Conservation (phyloP, 2,113 vertebrate species). For the Lasiurus cinereus region DNA sequence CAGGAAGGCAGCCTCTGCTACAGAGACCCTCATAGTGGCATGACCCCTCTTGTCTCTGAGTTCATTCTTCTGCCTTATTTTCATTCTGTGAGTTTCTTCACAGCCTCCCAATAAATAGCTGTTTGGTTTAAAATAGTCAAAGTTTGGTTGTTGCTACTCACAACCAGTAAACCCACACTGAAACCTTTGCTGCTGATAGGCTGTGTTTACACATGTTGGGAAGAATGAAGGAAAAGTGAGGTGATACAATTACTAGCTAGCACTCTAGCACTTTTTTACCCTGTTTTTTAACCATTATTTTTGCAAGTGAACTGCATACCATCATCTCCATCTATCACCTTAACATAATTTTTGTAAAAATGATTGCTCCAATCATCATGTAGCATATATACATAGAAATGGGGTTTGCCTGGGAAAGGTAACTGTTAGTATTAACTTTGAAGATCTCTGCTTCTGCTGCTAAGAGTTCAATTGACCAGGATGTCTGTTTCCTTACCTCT, state of each 20-base stretch:
- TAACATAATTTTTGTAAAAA: neutral
- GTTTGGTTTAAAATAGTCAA: neutral
- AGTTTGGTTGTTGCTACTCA: neutral
- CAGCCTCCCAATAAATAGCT: neutral
- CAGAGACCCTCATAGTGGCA: rapidly evolving
- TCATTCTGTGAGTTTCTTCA: neutral
- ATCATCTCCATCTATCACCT: neutral
- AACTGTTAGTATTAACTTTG: neutral
- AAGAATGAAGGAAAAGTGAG: neutral
- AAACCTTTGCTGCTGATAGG: neutral
- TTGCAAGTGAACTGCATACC: neutral
- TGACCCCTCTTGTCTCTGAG: neutral
- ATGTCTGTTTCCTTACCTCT: neutral
- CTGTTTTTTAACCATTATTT: neutral
- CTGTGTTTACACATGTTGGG: neutral
- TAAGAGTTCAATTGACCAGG: neutral
- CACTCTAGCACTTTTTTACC: neutral
- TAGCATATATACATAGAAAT: neutral
- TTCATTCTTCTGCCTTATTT: neutral
- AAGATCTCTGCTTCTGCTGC: neutral
- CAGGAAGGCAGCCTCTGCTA: too few species aligned
- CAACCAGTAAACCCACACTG: neutral
- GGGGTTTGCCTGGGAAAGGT: neutral
- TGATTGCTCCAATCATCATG: neutral
- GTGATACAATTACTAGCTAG: neutral